phyloP scores from a whole-genome alignment of 2,113 vertebrate genomes.

The Pyrgilauda ruficollis region DNA sequence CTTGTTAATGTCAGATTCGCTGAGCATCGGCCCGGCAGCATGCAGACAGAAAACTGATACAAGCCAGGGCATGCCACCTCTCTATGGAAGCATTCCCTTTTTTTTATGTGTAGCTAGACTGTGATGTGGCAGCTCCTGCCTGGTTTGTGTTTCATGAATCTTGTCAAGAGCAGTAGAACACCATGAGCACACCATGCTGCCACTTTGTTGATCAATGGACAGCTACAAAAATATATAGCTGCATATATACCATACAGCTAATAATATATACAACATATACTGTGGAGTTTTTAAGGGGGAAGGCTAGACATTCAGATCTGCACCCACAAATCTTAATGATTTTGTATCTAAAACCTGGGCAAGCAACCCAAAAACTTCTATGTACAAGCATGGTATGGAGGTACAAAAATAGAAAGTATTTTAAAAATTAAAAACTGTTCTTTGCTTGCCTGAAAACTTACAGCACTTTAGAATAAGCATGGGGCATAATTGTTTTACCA shows the following conservation, averaged over 20 bases:
- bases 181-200: not conserved
- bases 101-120: not conserved
- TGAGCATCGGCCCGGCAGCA: not conserved
- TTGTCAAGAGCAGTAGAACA: not conserved
- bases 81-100: not conserved
- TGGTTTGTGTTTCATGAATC: not conserved
- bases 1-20: conserved; percentile 69
- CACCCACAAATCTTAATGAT: not conserved
- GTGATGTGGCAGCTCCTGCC: not conserved
- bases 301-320: not conserved
- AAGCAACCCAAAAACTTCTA: not conserved
- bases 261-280: not conserved
- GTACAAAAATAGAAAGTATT: not conserved
- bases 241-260: not conserved
- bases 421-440: not conserved
- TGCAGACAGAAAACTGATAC: not conserved
- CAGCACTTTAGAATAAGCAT: not conserved
- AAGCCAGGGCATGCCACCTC: not conserved
- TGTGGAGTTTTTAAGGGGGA: not conserved
- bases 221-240: not conserved
- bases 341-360: not conserved
- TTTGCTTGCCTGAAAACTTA: not conserved
- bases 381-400: not conserved
- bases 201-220: not conserved
- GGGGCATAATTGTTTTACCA: not conserved